Conservation (phyloP, 2,888 invertebrate species). For the Patella pellucida region DNA sequence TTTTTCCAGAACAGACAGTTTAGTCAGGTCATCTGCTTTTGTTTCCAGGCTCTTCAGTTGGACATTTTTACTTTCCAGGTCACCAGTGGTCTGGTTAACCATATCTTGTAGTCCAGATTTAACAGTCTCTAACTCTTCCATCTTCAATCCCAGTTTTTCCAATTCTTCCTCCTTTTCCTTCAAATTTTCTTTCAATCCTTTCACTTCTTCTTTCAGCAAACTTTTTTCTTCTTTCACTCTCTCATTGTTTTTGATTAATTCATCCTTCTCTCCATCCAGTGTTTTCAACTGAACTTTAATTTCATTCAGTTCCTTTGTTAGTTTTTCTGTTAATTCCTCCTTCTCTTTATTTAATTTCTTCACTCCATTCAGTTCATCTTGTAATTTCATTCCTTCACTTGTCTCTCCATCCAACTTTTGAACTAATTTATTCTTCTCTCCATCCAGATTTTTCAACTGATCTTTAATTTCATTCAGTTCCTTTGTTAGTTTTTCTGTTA, state of each 20-base stretch:
- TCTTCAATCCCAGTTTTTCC: slow-evolving; percentile 74
- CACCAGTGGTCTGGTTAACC: slow-evolving; percentile 42
- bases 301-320: slow-evolving; percentile 15
- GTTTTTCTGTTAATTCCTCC: slow-evolving; percentile 24
- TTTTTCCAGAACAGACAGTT: slow-evolving; percentile 1
- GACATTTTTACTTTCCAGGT: slow-evolving; percentile 38
- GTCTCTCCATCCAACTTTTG: slow-evolving; percentile 26
- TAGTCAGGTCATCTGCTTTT: slow-evolving; percentile 16
- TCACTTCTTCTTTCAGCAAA: slow-evolving; percentile 11
- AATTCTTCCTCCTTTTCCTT: slow-evolving; percentile 26
- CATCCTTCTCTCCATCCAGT: slow-evolving; percentile 73
- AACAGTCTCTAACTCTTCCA: slow-evolving; percentile 71
- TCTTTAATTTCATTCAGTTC: slow-evolving; percentile 22
- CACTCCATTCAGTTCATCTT: slow-evolving; percentile 8
- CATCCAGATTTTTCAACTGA: slow-evolving; percentile 51
- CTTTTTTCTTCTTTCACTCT: not conserved
- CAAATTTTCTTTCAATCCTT: slow-evolving; percentile 16
- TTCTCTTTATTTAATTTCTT: slow-evolving; percentile 27
- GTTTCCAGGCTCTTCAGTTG: slow-evolving; percentile 16
- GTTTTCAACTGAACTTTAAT: slow-evolving; percentile 12
- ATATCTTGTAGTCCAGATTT: slow-evolving; percentile 43
- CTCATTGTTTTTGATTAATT: slow-evolving; percentile 39
- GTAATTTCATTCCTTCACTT: not conserved
- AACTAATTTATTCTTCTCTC: slow-evolving; percentile 72
- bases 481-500: slow-evolving; percentile 17